Base-by-base conservation (phyloP, 2,113 vertebrate genomes). In the Pelvicachromis taeniatus region DNA sequence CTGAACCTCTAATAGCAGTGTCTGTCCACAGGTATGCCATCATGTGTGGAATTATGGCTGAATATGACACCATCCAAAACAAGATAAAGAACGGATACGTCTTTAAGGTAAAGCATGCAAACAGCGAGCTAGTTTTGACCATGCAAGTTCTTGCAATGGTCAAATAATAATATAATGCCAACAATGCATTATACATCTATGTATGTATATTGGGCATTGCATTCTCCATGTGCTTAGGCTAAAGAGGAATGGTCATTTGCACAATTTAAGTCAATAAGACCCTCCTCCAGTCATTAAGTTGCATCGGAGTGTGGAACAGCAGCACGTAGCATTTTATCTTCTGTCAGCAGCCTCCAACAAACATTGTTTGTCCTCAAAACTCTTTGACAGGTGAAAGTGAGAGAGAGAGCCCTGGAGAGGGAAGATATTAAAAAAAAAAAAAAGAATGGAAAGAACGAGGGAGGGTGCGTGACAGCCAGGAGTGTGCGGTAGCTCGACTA, bases 51-150 rank as follows among this genome's bases (percentile, higher is more conserved):
- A 96, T 97, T 58, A 95, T 99, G 94, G 97, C 98, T 54, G 97
- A 98, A 79, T 98, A 97, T 90, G 98, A 99, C 86, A 98, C 96
- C 33, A 87, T 99, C 86, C 99, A 99, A 93, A 98, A 99, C 95
- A 99, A 97, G 96, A 97, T 99, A 92, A 98, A 96, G 95, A 98
- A 97, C 86, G 99, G 98, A 81, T 96, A 97, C 91, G 95, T 97
- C 86, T 99, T 99, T 92, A 99, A 99, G 97, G 99, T 99, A 95
- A 94, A 92, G 92, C 21, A 52, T 12, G 35, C 17, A 45, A 9
- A 65, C 40, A 14, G 8, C 38, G 3, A 16, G 17, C 7, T 14
- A 6, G 11, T 54, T 50, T 42, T 10, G 7, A 21, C 48, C 3
- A 40, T 56, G 48, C 21, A 54, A 26, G 29, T 54, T 48, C 33